Base-by-base conservation (phyloP, 2,797 vertebrate genomes). In the Coendou prehensilis region DNA sequence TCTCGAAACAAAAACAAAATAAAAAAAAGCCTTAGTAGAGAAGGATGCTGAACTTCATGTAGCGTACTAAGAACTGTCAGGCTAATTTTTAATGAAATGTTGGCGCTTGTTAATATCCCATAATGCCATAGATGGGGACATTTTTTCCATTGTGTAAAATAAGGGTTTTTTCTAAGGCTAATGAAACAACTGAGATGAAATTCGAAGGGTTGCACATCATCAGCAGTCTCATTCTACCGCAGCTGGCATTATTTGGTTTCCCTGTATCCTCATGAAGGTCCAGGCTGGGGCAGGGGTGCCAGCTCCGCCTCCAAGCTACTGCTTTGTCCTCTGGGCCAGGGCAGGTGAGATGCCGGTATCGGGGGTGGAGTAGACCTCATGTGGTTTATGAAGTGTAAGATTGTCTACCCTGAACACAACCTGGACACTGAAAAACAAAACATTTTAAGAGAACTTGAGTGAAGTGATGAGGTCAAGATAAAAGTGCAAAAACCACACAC, bases 341-440 rank as follows among this genome's bases (percentile, higher is more conserved):
- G 73, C 23, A 91, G 50, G 82, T 54, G 67, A 86, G 26, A 61
- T 28, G 80, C 9, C 30, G 73, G 84, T 90, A 73, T 4, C 54
- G 15, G 15, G 61, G 95, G 75, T 87, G 17, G 50, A 89, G 83
- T 47, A n/a, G 17, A 89, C 41, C 41, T 56, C 87, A 82, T 47
- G n/a, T 86, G 82, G 79, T 52, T 95, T 89, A 93, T 28, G 89
- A 93, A n/a, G 41, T 79, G 73, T 75, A 59, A 82, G 61, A 82
- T 86, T 91, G 26, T 86, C 54, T 61, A 57, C 59, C 15, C 92
- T 91, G 89, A 95, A 89, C 69, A 88, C 9, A 88, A 59, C 30
- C 61, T 37, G 47, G 87, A 85, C 92, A 64, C 17, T 33, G 82
- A 67, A 86, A 97, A 80, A 64, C 30, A 59, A 86, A 97, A 80